Evolutionary conservation across 1,140 invertebrate genomes (phyloP), one percentile per base, ranked within the genome.

Genomic region (Gonioctena quinquepunctata): DNA sequence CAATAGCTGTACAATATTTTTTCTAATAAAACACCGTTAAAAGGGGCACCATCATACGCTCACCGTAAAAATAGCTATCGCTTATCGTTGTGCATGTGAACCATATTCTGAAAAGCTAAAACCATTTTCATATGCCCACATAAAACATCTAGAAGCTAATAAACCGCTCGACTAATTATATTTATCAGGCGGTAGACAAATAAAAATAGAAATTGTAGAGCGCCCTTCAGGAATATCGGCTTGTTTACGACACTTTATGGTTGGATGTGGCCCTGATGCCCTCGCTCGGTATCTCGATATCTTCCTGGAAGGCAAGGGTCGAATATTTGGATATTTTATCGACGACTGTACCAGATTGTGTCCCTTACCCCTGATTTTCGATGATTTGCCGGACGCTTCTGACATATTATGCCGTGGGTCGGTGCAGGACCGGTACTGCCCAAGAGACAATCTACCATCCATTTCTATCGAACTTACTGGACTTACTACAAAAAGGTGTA

Each of bases 301-400:
- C 33, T 42, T 42, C 33, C 33, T 42, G 33, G 33, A 42, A 42
- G 3, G 16, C 33, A 42, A 42, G 33, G 33, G 33, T 42, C 33
- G 33, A 42, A 42, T 42, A 42, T 42, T 42, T n/a, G 16, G 11
- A 11, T 48, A 28, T 63, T 63, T 63, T 63, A 63, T 49, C 28
- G 18, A 18, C n/a, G 61, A 63, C 61, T 63, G 61, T 63, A 63
- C 61, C 61, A 63, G 61, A 63, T 63, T 63, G 61, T 23, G 33
- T 63, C 61, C 28, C 56, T 59, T 28, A 63, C 61, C 61, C 61
- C 61, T 22, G 19, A 63, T 63, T 59, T 26, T 63, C 28, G 61
- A 63, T 50, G 61, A 63, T 63, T 63, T 63, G 33, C 61, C 61
- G 28, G 61, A 63, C 61, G 61, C 61, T 63, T 42, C 61, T 63